phyloP scores from a whole-genome alignment of 1,140 invertebrate genomes.

The Eupristina koningsbergeri region DNA sequence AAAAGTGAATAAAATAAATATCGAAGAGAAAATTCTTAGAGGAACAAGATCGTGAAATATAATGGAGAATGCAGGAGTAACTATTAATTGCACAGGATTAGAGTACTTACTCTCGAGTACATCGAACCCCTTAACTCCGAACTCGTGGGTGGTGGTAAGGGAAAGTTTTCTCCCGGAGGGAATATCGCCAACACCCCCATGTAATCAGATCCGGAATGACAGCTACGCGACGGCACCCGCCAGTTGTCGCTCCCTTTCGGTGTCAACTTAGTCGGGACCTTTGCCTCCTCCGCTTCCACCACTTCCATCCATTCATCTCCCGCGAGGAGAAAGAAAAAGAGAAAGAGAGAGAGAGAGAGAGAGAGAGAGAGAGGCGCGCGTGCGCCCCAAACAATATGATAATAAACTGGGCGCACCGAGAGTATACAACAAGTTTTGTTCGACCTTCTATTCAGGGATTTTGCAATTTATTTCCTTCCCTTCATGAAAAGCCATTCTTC shows the following conservation, averaged over 20 bases:
- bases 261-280: conserved; percentile 61
- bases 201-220: conserved; percentile 65
- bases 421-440: conserved; percentile 13
- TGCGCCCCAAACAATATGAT: conserved; percentile 38
- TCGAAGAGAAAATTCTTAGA: not conserved
- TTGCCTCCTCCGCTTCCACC: conserved; percentile 35
- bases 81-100: not conserved
- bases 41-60: not conserved
- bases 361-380: not conserved
- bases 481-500: too few relatives aligned
- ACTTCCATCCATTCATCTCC: conserved; percentile 4
- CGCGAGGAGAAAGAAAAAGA: too few relatives aligned
- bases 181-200: conserved; percentile 62
- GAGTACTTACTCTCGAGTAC: not conserved
- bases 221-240: conserved; percentile 45
- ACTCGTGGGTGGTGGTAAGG: not conserved
- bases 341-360: too few relatives aligned
- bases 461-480: conserved; percentile 34
- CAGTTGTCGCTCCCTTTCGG: conserved; percentile 60
- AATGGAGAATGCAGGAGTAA: not conserved
- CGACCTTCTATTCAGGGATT: not conserved
- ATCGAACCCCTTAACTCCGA: not conserved
- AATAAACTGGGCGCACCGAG: conserved; percentile 37
- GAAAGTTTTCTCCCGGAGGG: conserved; percentile 56
- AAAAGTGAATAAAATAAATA: too few relatives aligned